A percentile compares a stretch with the other conserved stretches of the same genome.
Evolutionary conservation across 2,888 invertebrate species (phyloP).

Genomic region (Thyatira batis): DNA sequence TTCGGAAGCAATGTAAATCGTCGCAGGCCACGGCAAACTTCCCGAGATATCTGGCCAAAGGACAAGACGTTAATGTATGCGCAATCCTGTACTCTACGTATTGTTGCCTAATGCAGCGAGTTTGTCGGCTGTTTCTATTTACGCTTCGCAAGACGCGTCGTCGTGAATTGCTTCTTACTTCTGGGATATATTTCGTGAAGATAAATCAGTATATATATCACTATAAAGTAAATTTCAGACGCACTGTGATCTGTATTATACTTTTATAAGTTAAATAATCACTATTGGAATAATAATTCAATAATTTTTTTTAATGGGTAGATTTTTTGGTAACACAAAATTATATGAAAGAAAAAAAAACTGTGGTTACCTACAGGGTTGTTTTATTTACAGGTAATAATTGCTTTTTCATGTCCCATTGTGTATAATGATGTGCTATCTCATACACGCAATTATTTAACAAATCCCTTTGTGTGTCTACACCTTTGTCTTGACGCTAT

Average conservation of each 20-base stretch:
- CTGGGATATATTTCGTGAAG: background rate
- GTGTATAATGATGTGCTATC: slow-evolving; percentile 30
- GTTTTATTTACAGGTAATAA: slow-evolving; percentile 18
- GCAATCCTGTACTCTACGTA: slow-evolving; percentile 73
- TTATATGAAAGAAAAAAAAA: no score
- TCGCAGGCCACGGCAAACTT: slow-evolving; percentile 68
- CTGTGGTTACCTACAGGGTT: slow-evolving; percentile 10
- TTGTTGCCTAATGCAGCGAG: slow-evolving; percentile 74
- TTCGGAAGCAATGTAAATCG: slow-evolving; percentile 80
- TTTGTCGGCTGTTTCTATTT: slow-evolving; percentile 70
- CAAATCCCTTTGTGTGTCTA: slow-evolving; percentile 65
- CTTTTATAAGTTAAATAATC: no score
- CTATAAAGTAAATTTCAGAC: no score
- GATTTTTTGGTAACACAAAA: no score
- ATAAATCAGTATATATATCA: no score
- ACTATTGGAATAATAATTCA: no score
- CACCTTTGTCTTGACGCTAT: slow-evolving; percentile 68
- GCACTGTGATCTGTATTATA: no score
- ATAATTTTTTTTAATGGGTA: no score
- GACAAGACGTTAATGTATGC: slow-evolving; percentile 81
- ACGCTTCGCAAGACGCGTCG: slow-evolving; percentile 52
- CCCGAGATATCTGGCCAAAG: slow-evolving; percentile 75
- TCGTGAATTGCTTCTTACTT: slow-evolving; percentile 26
- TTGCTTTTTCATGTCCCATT: slow-evolving; percentile 39
- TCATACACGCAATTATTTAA: slow-evolving; percentile 57